A percentile compares a stretch with the other conserved stretches of the same genome.
These are phyloP conservation scores for Morus bassanus DNA, from an alignment of 2,797 vertebrate species.

Conservation along the genomic window DNA sequence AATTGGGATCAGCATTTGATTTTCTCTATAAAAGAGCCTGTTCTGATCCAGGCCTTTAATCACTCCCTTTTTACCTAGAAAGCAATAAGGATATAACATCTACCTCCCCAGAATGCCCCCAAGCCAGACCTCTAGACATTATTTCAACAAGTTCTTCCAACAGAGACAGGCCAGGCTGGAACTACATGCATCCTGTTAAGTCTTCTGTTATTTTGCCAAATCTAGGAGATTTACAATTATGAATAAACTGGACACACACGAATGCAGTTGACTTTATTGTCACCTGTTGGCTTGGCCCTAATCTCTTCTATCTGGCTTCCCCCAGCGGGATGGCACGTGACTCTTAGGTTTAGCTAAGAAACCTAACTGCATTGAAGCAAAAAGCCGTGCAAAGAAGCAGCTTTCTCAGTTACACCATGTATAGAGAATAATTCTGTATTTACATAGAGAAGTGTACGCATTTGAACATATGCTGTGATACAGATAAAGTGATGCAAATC, in stretches of 20 bases:
- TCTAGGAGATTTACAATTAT: not conserved
- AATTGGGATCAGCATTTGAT: not conserved
- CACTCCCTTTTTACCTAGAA: constrained; percentile 3
- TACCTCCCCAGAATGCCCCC: not conserved
- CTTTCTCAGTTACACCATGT: not conserved
- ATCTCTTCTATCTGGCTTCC: not conserved
- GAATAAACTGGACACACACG: not conserved
- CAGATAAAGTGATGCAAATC: not conserved
- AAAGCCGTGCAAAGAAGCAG: not conserved
- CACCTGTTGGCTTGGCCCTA: not conserved
- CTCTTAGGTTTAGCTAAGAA: not conserved
- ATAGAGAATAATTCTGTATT: not conserved
- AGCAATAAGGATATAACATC: not conserved
- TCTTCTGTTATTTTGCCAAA: not conserved
- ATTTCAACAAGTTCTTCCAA: constrained; percentile 8
- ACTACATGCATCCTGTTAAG: not conserved
- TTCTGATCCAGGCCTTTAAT: not conserved
- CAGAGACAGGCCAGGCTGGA: not conserved
- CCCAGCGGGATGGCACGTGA: accelerated
- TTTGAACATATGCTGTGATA: not conserved
- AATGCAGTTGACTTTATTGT: not conserved
- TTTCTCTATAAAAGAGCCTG: not conserved
- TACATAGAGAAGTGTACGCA: not conserved
- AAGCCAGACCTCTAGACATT: not conserved
- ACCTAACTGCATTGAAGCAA: not conserved